These are phyloP conservation scores for Cichladusa arquata DNA, from an alignment of 2,113 vertebrate species.

Conservation along the genomic window DNA sequence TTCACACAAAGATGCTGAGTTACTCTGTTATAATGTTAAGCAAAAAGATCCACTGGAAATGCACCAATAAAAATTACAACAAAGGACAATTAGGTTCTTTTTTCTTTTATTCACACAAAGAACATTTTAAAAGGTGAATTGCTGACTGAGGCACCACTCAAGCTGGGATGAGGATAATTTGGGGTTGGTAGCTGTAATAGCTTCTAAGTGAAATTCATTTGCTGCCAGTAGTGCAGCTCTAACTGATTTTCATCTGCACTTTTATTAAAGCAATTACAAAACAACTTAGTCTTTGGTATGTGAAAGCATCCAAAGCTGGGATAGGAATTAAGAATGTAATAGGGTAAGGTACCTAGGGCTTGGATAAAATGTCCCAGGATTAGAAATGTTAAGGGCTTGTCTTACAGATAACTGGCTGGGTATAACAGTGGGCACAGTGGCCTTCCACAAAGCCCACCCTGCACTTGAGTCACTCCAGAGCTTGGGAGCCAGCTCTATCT, in stretches of 20 bases:
- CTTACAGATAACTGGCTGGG: not conserved
- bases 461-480: not conserved
- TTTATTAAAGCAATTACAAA: constrained; percentile 36
- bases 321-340: not conserved
- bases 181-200: constrained; percentile 14
- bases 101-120: constrained; percentile 7
- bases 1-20: not conserved
- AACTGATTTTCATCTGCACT: constrained; percentile 24
- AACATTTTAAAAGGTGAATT: constrained; percentile 44
- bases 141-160: constrained; percentile 9
- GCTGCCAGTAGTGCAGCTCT: not conserved
- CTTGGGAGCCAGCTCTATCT: not conserved
- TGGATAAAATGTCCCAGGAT: not conserved
- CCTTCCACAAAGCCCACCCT: not conserved
- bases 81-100: constrained; percentile 2
- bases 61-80: not conserved
- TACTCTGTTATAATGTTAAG: not conserved
- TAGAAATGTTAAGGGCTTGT: not conserved
- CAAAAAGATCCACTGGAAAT: constrained; percentile 11
- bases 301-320: not conserved
- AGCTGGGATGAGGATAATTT: constrained; percentile 17
- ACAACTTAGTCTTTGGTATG: not conserved
- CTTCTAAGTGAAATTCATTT: constrained; percentile 38
- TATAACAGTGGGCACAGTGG: not conserved
- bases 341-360: not conserved